A percentile compares a stretch with the other conserved stretches of the same genome.
phyloP scores from a whole-genome alignment of 2,797 vertebrate species.

The Phrynocephalus forsythii region DNA sequence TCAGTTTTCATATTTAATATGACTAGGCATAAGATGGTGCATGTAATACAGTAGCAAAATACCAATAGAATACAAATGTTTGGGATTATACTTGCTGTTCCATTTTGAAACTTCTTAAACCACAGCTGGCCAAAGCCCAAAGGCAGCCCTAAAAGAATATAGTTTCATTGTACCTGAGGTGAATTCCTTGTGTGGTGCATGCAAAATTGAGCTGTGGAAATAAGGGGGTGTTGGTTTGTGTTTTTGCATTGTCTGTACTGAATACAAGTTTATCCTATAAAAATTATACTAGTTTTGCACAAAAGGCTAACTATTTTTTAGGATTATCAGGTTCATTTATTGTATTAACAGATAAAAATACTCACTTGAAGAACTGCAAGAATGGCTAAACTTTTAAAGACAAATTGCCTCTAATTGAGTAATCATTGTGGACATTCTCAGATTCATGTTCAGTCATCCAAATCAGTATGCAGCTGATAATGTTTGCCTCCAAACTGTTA shows the following conservation, averaged over 20 bases:
- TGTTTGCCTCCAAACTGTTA: no score
- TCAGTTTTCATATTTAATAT: no score
- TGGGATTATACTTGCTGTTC: no score
- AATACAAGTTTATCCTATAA: no score
- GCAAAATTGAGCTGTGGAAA: background rate
- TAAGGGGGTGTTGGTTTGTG: no score
- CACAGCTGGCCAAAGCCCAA: background rate
- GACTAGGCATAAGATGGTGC: background rate
- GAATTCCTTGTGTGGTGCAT: background rate
- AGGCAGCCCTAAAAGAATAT: background rate
- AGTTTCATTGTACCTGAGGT: background rate
- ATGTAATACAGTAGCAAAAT: background rate
- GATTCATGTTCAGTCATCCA: no score
- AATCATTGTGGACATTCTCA: no score
- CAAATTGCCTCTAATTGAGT: no score
- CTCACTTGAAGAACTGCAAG: no score
- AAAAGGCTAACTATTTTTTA: background rate
- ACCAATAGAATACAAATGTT: background rate
- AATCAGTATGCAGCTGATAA: no score
- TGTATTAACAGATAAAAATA: slow-evolving; percentile 58
- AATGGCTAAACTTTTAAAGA: no score
- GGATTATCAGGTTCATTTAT: slow-evolving; percentile 39
- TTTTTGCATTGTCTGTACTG: background rate
- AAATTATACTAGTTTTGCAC: no score
- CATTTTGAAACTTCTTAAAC: background rate